phyloP scores from a whole-genome alignment of 2,797 vertebrate species.

The Hypotaenidia okinawae region DNA sequence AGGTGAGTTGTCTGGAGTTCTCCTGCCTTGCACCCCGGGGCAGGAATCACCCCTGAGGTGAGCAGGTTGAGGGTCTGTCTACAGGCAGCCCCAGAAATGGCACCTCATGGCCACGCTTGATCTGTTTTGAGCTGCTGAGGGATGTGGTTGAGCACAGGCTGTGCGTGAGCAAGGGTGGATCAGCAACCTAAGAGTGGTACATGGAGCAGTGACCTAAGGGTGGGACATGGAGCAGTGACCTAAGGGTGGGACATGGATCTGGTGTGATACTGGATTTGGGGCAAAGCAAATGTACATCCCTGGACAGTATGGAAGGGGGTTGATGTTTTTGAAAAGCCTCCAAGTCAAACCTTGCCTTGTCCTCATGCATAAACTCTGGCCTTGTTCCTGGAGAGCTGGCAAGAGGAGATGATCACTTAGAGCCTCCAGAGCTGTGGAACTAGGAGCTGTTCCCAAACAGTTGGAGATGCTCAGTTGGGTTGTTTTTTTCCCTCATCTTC shows the following conservation, averaged over 20 bases:
- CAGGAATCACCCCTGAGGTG: no score
- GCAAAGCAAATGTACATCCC: fast-evolving
- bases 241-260: neutral
- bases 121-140: neutral
- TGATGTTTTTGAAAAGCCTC: neutral
- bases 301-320: neutral
- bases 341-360: neutral
- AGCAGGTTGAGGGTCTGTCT: neutral
- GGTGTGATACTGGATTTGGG: fast-evolving
- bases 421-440: neutral
- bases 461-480: neutral
- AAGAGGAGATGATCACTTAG: fast-evolving
- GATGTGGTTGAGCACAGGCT: fast-evolving
- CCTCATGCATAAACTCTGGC: fast-evolving
- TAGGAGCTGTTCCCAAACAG: neutral
- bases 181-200: neutral
- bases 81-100: neutral
- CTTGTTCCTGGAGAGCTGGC: neutral
- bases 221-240: neutral
- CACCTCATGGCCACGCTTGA: neutral
- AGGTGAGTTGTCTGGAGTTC: constrained; percentile 77
- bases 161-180: fast-evolving
- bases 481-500: neutral
- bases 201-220: neutral
- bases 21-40: fast-evolving